These are phyloP conservation scores for Colaptes auratus DNA, from an alignment of 2,113 vertebrate species.

Conservation along the genomic window DNA sequence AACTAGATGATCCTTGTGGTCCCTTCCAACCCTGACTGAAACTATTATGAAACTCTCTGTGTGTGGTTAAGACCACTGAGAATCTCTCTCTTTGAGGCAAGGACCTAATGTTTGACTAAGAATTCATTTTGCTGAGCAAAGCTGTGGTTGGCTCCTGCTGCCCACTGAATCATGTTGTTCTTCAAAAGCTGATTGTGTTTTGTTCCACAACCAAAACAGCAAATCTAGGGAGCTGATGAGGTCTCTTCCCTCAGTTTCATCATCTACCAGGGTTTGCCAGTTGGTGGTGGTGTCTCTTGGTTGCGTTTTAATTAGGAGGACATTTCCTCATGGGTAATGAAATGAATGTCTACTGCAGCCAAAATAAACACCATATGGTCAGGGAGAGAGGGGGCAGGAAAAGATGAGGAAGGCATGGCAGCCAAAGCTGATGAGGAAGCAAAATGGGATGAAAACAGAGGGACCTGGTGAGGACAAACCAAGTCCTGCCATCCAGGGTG, in stretches of 20 bases:
- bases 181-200: neutral
- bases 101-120: neutral
- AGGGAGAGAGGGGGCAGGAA: constrained; percentile 39
- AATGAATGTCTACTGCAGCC: constrained; percentile 51
- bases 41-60: too few relatives aligned
- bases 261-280: neutral
- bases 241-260: neutral
- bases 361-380: constrained; percentile 56
- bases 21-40: too few relatives aligned
- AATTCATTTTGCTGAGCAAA: neutral
- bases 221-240: neutral
- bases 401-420: constrained; percentile 27
- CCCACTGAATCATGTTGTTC: neutral
- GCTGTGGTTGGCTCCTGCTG: constrained; percentile 23
- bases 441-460: neutral
- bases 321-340: constrained; percentile 37
- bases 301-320: neutral
- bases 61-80: neutral
- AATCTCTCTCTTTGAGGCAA: neutral
- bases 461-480: neutral
- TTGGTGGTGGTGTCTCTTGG: neutral
- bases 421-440: neutral
- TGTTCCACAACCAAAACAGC: neutral
- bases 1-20: too few relatives aligned
- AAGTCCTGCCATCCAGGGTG: neutral